Conservation (phyloP, 2,797 vertebrate genomes). For the Sarcophilus harrisii region DNA sequence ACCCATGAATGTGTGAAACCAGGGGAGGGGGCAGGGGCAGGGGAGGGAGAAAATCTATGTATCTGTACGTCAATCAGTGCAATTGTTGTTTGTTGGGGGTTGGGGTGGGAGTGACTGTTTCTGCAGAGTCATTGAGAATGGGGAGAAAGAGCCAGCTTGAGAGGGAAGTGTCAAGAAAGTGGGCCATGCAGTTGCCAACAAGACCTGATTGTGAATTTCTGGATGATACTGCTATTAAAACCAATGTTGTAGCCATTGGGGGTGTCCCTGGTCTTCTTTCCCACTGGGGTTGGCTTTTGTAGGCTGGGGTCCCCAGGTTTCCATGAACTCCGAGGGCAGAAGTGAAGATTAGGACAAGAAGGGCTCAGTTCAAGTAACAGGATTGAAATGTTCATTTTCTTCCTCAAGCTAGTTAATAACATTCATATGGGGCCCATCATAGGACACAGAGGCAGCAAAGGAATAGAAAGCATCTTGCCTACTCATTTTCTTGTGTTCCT, state of each 20-base stretch:
- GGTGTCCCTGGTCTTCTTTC: slow-evolving; percentile 31
- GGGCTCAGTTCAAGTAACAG: not conserved
- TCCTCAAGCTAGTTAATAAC: not conserved
- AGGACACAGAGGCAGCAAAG: not conserved
- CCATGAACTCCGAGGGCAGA: not conserved
- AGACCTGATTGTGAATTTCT: slow-evolving; percentile 78
- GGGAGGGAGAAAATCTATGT: slow-evolving; percentile 58
- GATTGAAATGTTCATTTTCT: not conserved
- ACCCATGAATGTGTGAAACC: slow-evolving; percentile 85
- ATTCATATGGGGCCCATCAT: not conserved
- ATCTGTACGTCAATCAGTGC: slow-evolving; percentile 89
- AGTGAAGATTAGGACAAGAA: not conserved
- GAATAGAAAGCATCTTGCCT: not conserved
- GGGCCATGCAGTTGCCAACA: slow-evolving; percentile 83
- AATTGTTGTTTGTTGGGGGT: slow-evolving; percentile 87
- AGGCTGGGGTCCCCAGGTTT: not conserved
- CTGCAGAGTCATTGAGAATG: not conserved
- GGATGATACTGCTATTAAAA: slow-evolving; percentile 91
- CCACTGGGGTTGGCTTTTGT: not conserved
- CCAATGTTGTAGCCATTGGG: slow-evolving; percentile 81
- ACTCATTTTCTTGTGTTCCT: not conserved
- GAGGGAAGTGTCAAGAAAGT: slow-evolving; percentile 19
- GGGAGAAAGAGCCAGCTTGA: slow-evolving; percentile 13
- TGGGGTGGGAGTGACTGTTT: not conserved
- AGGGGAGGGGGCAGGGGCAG: slow-evolving; percentile 76